These are phyloP conservation scores for Volucella bombylans DNA, from an alignment of 2,888 invertebrate species.

Conservation along the genomic window DNA sequence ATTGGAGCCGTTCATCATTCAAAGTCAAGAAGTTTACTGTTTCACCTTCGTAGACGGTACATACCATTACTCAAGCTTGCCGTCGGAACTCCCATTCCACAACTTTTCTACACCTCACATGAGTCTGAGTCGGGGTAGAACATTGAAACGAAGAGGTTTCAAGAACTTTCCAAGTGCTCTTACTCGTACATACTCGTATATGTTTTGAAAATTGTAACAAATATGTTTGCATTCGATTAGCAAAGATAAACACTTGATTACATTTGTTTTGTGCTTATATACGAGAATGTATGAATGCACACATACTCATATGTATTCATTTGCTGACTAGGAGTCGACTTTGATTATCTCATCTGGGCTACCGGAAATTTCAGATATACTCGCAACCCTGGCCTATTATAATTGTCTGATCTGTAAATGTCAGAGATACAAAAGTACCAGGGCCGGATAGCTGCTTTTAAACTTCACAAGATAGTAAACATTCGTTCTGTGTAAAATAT, in stretches of 20 bases:
- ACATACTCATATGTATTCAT: not conserved
- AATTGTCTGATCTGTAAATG: too few relatives aligned
- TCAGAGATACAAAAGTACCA: too few relatives aligned
- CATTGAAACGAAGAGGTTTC: not conserved
- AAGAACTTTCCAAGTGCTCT: conserved; percentile 34
- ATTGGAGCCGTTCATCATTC: conserved; percentile 71
- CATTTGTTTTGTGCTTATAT: conserved; percentile 20
- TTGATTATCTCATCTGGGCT: too few relatives aligned
- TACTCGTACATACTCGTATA: not conserved
- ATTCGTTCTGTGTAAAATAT: too few relatives aligned
- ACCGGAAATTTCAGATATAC: too few relatives aligned
- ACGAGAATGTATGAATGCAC: not conserved
- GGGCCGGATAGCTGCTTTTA: too few relatives aligned
- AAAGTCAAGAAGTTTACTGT: conserved; percentile 73
- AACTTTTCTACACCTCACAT: conserved; percentile 7
- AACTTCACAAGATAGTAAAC: too few relatives aligned
- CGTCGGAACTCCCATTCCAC: conserved; percentile 33
- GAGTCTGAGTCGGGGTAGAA: not conserved
- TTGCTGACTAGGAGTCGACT: too few relatives aligned
- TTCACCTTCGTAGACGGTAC: conserved; percentile 67
- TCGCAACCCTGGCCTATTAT: too few relatives aligned
- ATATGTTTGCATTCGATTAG: conserved; percentile 67
- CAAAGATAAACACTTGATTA: conserved; percentile 55
- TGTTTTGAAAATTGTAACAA: conserved; percentile 48
- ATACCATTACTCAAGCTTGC: conserved; percentile 68